A percentile compares a stretch with the other conserved stretches of the same genome.
Conservation (phyloP, 2,888 invertebrate species). For the Antitype chi region DNA sequence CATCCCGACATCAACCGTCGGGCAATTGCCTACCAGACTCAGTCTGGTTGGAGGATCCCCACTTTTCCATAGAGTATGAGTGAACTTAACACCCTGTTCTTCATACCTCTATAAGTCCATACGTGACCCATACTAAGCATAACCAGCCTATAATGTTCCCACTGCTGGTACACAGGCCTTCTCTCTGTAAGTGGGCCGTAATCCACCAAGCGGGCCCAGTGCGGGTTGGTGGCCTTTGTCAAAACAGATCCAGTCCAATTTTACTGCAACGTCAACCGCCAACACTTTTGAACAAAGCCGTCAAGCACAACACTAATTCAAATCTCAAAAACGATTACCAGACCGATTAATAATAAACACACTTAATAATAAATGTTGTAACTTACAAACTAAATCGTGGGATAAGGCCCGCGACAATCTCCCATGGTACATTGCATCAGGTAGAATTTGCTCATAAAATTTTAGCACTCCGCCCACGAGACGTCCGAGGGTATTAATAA, state of each 20-base stretch:
- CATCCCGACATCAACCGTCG: too few relatives aligned
- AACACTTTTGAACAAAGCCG: not conserved
- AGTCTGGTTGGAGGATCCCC: too few relatives aligned
- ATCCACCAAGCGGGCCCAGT: too few relatives aligned
- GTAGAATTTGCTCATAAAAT: constrained; percentile 72
- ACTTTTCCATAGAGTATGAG: too few relatives aligned
- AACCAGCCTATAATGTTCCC: too few relatives aligned
- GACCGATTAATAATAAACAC: constrained; percentile 40
- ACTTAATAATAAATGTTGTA: constrained; percentile 43
- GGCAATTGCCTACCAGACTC: too few relatives aligned
- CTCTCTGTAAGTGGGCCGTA: too few relatives aligned
- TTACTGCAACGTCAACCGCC: not conserved
- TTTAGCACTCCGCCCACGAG: constrained; percentile 79
- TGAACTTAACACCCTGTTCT: too few relatives aligned
- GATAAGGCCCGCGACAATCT: constrained; percentile 58
- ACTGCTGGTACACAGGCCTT: too few relatives aligned
- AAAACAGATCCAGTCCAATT: not conserved
- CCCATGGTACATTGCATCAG: constrained; percentile 58
- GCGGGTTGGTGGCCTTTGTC: too few relatives aligned
- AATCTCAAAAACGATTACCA: constrained; percentile 26
- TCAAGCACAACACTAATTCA: constrained; percentile 1
- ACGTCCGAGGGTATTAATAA: constrained; percentile 57
- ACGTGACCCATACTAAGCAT: too few relatives aligned
- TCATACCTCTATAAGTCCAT: too few relatives aligned
- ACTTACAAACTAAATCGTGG: constrained; percentile 56